Base-by-base conservation (phyloP, 2,888 invertebrate genomes). In the Yponomeuta evonymella region DNA sequence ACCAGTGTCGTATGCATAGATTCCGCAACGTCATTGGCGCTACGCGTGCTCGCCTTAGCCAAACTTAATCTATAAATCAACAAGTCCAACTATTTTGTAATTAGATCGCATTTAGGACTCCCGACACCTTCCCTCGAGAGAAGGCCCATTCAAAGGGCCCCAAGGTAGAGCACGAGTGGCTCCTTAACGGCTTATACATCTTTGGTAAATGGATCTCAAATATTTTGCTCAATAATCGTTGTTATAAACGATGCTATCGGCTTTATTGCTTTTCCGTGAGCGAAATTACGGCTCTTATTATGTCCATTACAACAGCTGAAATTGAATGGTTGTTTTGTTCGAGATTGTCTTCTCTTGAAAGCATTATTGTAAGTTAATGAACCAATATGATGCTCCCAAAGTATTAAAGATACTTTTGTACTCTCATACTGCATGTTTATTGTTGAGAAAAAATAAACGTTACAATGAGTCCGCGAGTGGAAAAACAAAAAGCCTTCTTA, bases 61-160 rank as follows among this genome's bases (percentile, higher is more conserved):
- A 80, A 93, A 93, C 91, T 92, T 90, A 85, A 89, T 89, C 91
- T 91, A 93, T 93, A 93, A 93, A 93, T 93, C 93, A 93, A 92
- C 90, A 89, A 92, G 91, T 87, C 87, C 90, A 93, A 93, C 93
- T 93, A 93, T 93, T 92, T 88, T 86, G 92, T 91, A 93, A 93
- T 93, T 93, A 92, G 92, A 93, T 92, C 90, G 91, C 86, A 89
- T 92, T 92, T 91, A 92, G 90, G 85, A 82, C 88, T 58, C 85
- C 88, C 87, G 88, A 90, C 90, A 91, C 90, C 91, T 89, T 88
- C 81, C 89, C 89, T 87, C 89, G 87, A 58, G 51, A 58, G 51
- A 15, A 58, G 85, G 79, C 84, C 84, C 84, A 86, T 85, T 88
- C 86, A 81, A 85, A 89, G 89, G 90, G 88, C 85, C 87, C 86